Conservation (phyloP, 2,888 invertebrate genomes). For the Thymelicus acteon region DNA sequence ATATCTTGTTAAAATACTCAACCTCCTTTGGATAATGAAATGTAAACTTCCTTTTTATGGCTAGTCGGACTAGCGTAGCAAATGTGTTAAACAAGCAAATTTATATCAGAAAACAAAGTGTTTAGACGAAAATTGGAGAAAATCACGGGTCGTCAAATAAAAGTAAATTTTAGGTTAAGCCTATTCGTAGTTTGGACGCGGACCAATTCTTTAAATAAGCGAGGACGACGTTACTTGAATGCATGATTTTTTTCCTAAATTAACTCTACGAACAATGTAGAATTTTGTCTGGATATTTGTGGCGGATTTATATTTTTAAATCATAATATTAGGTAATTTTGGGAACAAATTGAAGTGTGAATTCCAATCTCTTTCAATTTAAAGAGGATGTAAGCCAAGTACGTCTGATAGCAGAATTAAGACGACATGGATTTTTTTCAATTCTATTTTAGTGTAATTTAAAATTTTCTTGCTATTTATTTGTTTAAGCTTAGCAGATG, state of each 20-base stretch:
- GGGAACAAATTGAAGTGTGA: neutral
- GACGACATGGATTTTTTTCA: no score
- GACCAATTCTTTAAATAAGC: constrained; percentile 15
- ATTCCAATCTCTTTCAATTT: neutral
- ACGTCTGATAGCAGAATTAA: neutral
- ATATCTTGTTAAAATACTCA: no score
- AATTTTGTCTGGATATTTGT: neutral
- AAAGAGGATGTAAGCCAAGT: neutral
- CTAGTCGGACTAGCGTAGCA: no score
- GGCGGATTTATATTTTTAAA: neutral
- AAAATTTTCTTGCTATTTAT: no score
- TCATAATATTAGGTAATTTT: neutral
- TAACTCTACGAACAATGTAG: neutral
- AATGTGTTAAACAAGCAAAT: neutral
- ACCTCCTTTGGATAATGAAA: no score
- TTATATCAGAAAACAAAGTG: neutral
- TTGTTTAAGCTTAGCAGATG: no score
- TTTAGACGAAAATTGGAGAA: neutral
- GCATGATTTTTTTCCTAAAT: constrained; percentile 10
- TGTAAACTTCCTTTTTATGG: no score
- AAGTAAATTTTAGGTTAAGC: constrained; percentile 14
- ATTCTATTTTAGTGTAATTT: no score
- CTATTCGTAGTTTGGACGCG: constrained; percentile 21
- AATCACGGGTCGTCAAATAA: constrained; percentile 6
- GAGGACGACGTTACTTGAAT: constrained; percentile 1